Percentiles rank a stretch among this genome's conserved stretches.
Conservation (phyloP, 2,888 invertebrate genomes). For the Lepidocyrtoides sp. region DNA sequence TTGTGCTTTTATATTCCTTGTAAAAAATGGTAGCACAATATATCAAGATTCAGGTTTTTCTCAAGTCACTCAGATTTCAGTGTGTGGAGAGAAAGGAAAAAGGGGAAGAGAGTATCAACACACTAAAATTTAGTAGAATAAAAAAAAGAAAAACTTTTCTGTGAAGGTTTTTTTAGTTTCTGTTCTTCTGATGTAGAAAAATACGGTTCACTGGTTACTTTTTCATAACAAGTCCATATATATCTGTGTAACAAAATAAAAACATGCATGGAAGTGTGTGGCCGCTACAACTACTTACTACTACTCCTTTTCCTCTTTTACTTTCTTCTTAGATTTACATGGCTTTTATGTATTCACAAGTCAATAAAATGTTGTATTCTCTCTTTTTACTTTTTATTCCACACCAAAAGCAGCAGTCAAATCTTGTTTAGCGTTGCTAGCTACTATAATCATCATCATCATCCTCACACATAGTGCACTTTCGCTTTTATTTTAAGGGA, state of each 20-base stretch:
- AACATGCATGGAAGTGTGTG: neutral
- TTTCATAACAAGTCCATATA: neutral
- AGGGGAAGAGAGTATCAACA: neutral
- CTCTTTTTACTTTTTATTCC: neutral
- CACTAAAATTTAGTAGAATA: neutral
- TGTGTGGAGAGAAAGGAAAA: neutral
- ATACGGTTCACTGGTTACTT: neutral
- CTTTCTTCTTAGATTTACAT: neutral
- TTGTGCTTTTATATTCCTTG: neutral
- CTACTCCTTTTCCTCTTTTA: neutral
- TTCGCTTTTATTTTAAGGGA: neutral
- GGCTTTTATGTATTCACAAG: conserved; percentile 34
- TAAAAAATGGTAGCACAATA: neutral
- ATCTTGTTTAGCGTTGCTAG: neutral
- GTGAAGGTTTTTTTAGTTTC: neutral
- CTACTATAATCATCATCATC: too few relatives aligned
- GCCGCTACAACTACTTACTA: neutral
- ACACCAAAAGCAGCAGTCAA: neutral
- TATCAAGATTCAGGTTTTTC: conserved; percentile 7
- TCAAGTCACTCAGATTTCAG: neutral
- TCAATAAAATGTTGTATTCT: conserved; percentile 31
- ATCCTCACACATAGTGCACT: too few relatives aligned
- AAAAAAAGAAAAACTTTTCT: neutral
- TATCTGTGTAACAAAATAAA: neutral
- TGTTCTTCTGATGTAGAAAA: neutral